Conservation (phyloP, 2,888 invertebrate genomes). For the Protophormia terraenovae region DNA sequence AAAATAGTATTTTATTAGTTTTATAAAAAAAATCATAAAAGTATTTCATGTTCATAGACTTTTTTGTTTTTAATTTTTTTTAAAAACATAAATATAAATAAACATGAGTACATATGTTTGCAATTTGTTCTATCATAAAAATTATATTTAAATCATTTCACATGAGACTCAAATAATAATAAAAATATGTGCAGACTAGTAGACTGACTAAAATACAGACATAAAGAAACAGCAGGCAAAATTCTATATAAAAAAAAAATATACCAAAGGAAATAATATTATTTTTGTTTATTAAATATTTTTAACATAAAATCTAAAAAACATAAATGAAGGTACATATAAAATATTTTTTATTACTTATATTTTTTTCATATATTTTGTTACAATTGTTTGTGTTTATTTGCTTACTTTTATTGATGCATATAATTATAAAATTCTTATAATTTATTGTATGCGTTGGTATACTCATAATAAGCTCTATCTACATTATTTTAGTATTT, state of each 20-base stretch:
- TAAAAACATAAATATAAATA: background rate
- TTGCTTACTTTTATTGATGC: conserved; percentile 55
- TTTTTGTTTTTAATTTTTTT: background rate
- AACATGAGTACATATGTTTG: background rate
- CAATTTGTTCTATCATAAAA: conserved; percentile 28
- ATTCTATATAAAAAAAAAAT: background rate
- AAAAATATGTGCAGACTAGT: background rate
- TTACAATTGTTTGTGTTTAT: background rate
- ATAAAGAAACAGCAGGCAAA: background rate
- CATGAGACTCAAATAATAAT: conserved; percentile 3
- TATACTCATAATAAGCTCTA: background rate
- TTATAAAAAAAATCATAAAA: background rate
- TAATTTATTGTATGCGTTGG: conserved; percentile 35
- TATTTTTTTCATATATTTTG: background rate
- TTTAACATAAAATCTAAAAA: background rate
- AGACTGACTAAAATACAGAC: background rate
- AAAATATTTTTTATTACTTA: conserved; percentile 15
- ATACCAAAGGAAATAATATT: background rate
- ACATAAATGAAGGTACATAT: background rate
- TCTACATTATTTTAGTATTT: too few relatives aligned
- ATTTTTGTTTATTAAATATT: background rate
- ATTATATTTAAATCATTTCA: conserved; percentile 23
- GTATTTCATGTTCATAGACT: background rate
- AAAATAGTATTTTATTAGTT: background rate
- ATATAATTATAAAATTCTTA: conserved; percentile 55